phyloP scores from a whole-genome alignment of 1,140 invertebrate species.

The Calosoma granatense region DNA sequence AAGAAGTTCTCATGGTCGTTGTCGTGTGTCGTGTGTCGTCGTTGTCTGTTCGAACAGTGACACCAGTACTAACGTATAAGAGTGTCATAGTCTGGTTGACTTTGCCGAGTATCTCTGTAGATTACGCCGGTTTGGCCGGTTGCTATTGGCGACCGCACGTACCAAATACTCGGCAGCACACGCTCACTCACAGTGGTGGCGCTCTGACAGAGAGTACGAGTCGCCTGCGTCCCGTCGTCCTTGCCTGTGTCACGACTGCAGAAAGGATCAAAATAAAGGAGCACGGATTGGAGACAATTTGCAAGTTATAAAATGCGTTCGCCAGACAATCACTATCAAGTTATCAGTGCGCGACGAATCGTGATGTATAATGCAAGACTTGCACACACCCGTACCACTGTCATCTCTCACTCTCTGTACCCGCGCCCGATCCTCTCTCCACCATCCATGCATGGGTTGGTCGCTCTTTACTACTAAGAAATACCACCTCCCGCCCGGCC shows the following conservation, averaged over 20 bases:
- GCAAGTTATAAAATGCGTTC: conserved; percentile 6
- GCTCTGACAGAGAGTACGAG: not conserved
- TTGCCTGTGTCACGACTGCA: not conserved
- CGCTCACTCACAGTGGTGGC: not conserved
- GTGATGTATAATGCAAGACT: conserved; percentile 4
- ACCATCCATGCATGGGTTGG: not conserved
- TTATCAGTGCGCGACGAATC: not conserved
- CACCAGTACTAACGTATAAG: not conserved
- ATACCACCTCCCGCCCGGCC: not conserved
- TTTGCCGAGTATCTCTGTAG: conserved; percentile 2
- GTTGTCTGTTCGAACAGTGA: no score
- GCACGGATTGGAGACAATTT: conserved; percentile 6
- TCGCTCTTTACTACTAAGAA: not conserved
- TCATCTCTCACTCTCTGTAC: no score
- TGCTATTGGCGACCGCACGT: conserved; percentile 3
- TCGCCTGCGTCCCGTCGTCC: not conserved
- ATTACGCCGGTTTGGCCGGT: not conserved
- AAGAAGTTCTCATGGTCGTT: no score
- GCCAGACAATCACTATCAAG: conserved; percentile 6
- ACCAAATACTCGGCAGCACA: not conserved
- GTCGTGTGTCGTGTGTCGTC: not conserved
- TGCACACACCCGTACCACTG: not conserved
- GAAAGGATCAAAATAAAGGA: not conserved
- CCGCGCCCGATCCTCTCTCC: no score
- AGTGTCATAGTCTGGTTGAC: conserved; percentile 8